Percentiles rank a stretch among this genome's conserved stretches.
Conservation (phyloP, 1,140 invertebrate species). For the Neodiprion virginianus region DNA sequence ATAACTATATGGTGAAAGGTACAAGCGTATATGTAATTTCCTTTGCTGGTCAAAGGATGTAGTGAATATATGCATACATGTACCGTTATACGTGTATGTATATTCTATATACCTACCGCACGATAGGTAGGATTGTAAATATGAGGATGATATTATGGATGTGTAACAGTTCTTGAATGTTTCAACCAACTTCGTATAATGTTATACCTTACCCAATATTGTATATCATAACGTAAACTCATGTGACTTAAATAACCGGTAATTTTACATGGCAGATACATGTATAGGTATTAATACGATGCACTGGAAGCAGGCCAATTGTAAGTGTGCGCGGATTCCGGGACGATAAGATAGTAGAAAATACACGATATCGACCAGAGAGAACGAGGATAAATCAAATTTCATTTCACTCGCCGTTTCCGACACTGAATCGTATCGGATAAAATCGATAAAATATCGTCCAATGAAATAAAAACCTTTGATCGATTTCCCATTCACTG, state of each 20-base stretch:
- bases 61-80: constrained; percentile 22
- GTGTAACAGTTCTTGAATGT: not conserved
- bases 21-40: constrained; percentile 30
- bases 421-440: not conserved
- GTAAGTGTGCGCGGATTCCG: too few relatives aligned
- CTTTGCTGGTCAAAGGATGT: constrained; percentile 41
- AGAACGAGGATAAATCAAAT: not conserved
- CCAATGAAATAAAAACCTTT: too few relatives aligned
- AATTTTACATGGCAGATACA: not conserved
- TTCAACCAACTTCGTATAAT: not conserved
- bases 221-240: not conserved
- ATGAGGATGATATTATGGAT: not conserved
- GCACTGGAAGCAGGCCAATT: not conserved
- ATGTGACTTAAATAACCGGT: constrained; percentile 8
- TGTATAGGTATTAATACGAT: not conserved
- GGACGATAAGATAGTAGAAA: not conserved
- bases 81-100: not conserved
- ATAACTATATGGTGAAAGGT: constrained; percentile 28
- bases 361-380: not conserved
- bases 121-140: not conserved
- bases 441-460: not conserved
- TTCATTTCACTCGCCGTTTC: not conserved
- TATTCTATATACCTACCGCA: constrained; percentile 15
- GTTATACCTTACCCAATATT: not conserved
- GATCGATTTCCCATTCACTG: too few relatives aligned